These are phyloP conservation scores for Luscinia luscinia DNA, from an alignment of 2,797 vertebrate genomes.

Conservation along the genomic window DNA sequence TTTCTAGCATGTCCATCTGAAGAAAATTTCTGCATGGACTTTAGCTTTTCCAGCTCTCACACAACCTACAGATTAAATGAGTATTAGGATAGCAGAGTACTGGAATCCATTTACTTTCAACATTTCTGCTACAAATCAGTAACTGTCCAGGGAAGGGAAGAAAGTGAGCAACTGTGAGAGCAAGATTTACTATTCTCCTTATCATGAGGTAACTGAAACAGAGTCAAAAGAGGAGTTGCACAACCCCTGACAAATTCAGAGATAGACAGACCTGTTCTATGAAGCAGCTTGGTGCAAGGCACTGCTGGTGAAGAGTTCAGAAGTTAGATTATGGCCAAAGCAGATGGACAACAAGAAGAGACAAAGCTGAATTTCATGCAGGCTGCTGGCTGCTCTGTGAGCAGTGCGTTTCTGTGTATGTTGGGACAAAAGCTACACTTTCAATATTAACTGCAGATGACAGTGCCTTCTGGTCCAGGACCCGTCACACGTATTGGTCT, in stretches of 20 bases:
- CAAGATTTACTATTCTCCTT: background rate
- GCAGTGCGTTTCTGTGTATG: background rate
- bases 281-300: background rate
- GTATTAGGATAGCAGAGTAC: background rate
- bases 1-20: background rate
- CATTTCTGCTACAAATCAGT: background rate
- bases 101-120: background rate
- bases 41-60: background rate
- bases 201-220: background rate
- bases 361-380: background rate
- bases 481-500: fast-evolving
- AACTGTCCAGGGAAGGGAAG: background rate
- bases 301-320: background rate
- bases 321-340: background rate
- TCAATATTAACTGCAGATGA: background rate
- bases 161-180: background rate
- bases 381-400: background rate
- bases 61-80: background rate
- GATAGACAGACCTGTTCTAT: background rate
- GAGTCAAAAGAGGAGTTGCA: background rate
- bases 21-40: background rate
- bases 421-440: background rate
- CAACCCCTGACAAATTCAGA: background rate
- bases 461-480: background rate
- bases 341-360: background rate